phyloP scores from a whole-genome alignment of 2,797 vertebrate species.

The Semaprochilodus insignis region DNA sequence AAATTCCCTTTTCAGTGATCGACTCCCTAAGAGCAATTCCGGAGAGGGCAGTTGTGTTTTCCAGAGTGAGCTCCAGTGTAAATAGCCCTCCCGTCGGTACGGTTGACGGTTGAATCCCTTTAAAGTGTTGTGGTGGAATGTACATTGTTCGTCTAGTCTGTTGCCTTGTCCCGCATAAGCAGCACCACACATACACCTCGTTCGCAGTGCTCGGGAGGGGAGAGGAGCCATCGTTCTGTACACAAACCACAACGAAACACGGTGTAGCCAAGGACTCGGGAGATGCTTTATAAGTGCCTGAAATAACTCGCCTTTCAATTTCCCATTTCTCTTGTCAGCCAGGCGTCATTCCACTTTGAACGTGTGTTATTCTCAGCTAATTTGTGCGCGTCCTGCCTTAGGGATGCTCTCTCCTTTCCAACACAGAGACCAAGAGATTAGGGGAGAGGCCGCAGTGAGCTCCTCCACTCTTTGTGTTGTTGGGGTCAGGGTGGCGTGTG shows the following conservation, averaged over 20 bases:
- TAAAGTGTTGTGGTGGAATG: constrained; percentile 76
- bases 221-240: constrained; percentile 62
- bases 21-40: neutral
- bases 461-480: neutral
- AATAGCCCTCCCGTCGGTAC: constrained; percentile 70
- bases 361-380: constrained; percentile 25
- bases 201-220: constrained; percentile 43
- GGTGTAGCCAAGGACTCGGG: constrained; percentile 81
- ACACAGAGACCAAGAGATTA: constrained; percentile 24
- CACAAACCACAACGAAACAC: constrained; percentile 74
- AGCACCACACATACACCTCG: constrained; percentile 53
- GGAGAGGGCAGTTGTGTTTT: constrained; percentile 12
- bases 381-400: constrained; percentile 37
- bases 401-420: constrained; percentile 22
- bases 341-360: constrained; percentile 30
- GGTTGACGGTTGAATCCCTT: constrained; percentile 75
- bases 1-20: constrained; percentile 7
- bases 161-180: constrained; percentile 70
- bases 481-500: neutral
- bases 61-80: constrained; percentile 61
- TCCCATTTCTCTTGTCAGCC: constrained; percentile 40
- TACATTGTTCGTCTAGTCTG: constrained; percentile 60
- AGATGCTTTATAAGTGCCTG: constrained; percentile 85
- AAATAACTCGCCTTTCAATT: constrained; percentile 68
- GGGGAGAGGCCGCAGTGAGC: neutral